Evolutionary conservation across 2,113 vertebrate genomes (phyloP).

Genomic region (Charadrius vociferus): DNA sequence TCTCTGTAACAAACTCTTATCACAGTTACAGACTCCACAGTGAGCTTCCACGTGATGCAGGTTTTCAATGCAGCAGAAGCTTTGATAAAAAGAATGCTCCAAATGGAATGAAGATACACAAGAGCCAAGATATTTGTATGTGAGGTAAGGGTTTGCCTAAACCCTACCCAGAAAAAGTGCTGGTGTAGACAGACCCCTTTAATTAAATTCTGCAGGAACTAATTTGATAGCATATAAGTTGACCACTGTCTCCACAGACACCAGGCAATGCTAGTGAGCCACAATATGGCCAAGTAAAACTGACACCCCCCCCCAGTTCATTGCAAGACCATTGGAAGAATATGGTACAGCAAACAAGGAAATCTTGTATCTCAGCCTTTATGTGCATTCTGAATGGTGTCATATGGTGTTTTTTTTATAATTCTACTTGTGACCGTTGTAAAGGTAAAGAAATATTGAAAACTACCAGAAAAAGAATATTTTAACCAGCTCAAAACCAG

Average conservation of each 20-base stretch:
- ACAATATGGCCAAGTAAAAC: neutral
- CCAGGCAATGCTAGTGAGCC: neutral
- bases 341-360: neutral
- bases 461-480: neutral
- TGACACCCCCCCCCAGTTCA: neutral
- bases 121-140: neutral
- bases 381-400: neutral
- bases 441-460: neutral
- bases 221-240: neutral
- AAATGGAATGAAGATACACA: neutral
- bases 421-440: neutral
- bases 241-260: neutral
- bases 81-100: neutral
- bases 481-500: neutral
- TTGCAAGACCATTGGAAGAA: neutral
- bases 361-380: neutral
- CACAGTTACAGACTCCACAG: neutral
- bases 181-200: neutral
- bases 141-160: neutral
- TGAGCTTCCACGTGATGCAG: rapidly evolving
- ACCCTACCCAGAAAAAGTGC: neutral
- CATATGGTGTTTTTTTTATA: neutral
- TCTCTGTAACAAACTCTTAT: neutral
- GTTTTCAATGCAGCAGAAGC: neutral
- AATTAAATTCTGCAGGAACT: conserved; percentile 18